Evolutionary conservation across 2,888 invertebrate genomes (phyloP).

Genomic region (Nemapogon koenigi): DNA sequence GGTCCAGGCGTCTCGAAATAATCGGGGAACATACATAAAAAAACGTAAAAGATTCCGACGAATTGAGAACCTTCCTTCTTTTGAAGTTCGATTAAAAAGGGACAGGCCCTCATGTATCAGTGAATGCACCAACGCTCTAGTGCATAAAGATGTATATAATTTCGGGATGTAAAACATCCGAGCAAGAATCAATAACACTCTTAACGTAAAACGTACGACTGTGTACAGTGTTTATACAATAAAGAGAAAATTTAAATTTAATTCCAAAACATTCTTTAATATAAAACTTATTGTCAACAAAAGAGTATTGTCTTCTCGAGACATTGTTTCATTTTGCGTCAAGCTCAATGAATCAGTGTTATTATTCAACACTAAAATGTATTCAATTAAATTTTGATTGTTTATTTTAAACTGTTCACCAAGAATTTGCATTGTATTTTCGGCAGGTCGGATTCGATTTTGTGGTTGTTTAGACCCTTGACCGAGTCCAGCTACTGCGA

Average conservation of each 20-base stretch:
- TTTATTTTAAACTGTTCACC: conserved; percentile 40
- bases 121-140: too few relatives aligned
- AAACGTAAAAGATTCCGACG: too few relatives aligned
- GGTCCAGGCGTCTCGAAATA: too few relatives aligned
- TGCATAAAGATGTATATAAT: too few relatives aligned
- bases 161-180: too few relatives aligned
- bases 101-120: too few relatives aligned
- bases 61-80: too few relatives aligned
- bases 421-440: conserved; percentile 7
- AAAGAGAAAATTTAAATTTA: conserved; percentile 45
- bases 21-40: too few relatives aligned
- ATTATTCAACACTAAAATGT: conserved; percentile 55
- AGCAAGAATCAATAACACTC: too few relatives aligned
- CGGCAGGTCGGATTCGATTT: conserved; percentile 47
- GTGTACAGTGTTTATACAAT: conserved; percentile 54
- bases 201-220: too few relatives aligned
- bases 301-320: conserved; percentile 53
- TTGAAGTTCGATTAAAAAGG: too few relatives aligned
- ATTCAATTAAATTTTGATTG: conserved; percentile 52
- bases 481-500: conserved; percentile 50
- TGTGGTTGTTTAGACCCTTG: conserved; percentile 30
- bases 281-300: conserved; percentile 61
- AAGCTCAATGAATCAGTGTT: conserved; percentile 58
- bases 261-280: conserved; percentile 58
- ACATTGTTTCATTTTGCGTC: conserved; percentile 50